These are phyloP conservation scores for Hymenochirus boettgeri DNA, from an alignment of 2,113 vertebrate species.

Conservation along the genomic window DNA sequence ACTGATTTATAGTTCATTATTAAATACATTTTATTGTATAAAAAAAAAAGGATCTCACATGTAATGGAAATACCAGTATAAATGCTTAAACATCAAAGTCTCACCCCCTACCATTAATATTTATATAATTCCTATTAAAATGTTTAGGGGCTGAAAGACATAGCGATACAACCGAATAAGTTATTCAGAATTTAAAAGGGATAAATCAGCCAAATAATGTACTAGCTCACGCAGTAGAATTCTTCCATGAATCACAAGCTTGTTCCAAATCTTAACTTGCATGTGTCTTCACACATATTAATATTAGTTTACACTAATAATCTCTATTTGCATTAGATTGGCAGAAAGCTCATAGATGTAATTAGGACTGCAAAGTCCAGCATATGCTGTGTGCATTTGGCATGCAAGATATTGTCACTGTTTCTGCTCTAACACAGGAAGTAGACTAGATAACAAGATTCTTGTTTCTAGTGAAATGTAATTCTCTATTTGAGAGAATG, in stretches of 20 bases:
- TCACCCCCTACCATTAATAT: no score
- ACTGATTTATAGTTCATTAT: no score
- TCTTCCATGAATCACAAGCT: constrained; percentile 1
- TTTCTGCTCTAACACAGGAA: constrained; percentile 6
- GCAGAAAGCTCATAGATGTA: constrained; percentile 16
- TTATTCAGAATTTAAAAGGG: no score
- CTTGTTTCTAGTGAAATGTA: not conserved
- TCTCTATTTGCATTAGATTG: constrained; percentile 25
- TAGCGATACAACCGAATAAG: no score
- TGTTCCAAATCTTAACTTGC: constrained; percentile 12
- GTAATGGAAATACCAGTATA: no score
- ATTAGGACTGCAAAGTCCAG: constrained; percentile 4
- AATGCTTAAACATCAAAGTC: no score
- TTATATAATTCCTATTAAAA: no score
- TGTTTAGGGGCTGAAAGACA: no score
- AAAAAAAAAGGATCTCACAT: no score
- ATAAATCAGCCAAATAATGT: no score
- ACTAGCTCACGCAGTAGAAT: not conserved
- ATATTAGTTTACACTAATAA: constrained; percentile 13
- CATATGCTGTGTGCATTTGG: not conserved
- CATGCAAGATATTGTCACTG: constrained; percentile 10
- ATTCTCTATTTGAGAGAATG: not conserved
- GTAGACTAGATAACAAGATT: not conserved
- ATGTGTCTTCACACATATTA: constrained; percentile 6
- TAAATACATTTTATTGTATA: no score